Conservation (phyloP, 2,888 invertebrate species). For the Crocallis elinguaria region DNA sequence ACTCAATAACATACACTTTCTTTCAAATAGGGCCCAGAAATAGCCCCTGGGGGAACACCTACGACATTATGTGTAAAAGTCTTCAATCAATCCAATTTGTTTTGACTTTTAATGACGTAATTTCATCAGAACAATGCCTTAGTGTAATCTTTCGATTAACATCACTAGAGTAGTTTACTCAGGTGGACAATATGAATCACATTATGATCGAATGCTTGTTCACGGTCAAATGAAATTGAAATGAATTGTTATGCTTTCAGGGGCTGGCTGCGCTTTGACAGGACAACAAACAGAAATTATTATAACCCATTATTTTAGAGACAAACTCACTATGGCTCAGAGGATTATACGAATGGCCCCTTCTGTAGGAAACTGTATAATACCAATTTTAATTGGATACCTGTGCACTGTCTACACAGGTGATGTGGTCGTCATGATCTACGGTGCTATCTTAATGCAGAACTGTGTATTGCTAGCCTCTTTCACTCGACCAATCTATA, state of each 20-base stretch:
- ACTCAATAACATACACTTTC: constrained; percentile 8
- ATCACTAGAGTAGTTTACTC: constrained; percentile 29
- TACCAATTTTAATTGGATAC: constrained; percentile 80
- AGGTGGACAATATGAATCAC: constrained; percentile 31
- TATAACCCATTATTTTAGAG: constrained; percentile 84
- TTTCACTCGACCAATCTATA: constrained; percentile 83
- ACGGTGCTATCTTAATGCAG: constrained; percentile 84
- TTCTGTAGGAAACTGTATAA: constrained; percentile 80
- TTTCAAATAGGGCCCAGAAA: neutral
- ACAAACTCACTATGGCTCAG: constrained; percentile 80
- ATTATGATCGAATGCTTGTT: constrained; percentile 10
- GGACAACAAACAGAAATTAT: constrained; percentile 85
- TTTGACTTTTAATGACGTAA: constrained; percentile 14
- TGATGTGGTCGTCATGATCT: constrained; percentile 80
- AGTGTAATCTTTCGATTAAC: constrained; percentile 19
- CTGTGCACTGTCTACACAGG: constrained; percentile 72
- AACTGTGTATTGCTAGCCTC: constrained; percentile 81
- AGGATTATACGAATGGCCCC: constrained; percentile 80
- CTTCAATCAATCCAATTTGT: constrained; percentile 7
- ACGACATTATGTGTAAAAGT: neutral
- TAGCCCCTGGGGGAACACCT: constrained; percentile 1
- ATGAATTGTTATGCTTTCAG: constrained; percentile 61
- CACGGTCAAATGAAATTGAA: constrained; percentile 4
- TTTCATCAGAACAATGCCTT: constrained; percentile 33
- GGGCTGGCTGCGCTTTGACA: constrained; percentile 83